phyloP scores from a whole-genome alignment of 2,797 vertebrate genomes.

The Melanotaenia maccullochi region DNA sequence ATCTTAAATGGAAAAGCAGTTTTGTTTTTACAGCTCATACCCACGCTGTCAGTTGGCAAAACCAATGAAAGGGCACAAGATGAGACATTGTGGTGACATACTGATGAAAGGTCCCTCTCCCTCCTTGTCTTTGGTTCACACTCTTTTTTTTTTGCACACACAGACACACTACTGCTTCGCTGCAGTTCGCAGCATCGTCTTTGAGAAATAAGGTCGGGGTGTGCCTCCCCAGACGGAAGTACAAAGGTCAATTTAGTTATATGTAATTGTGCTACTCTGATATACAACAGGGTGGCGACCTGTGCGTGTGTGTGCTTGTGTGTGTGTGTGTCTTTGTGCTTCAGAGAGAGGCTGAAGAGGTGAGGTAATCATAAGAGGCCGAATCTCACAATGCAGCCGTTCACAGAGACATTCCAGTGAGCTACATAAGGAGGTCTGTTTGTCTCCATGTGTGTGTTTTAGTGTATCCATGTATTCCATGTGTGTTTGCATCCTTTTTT shows the following conservation, averaged over 20 bases:
- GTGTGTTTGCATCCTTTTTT: conserved; percentile 23
- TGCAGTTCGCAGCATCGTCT: conserved; percentile 43
- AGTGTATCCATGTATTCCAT: conserved; percentile 42
- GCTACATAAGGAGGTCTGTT: conserved; percentile 72
- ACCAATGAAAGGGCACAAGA: conserved; percentile 39
- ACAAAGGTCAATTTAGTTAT: conserved; percentile 76
- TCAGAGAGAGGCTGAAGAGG: conserved; percentile 69
- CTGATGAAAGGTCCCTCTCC: conserved; percentile 57
- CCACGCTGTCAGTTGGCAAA: conserved; percentile 54
- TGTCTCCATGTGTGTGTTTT: conserved; percentile 43
- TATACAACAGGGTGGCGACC: conserved; percentile 64
- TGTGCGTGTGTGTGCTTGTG: conserved; percentile 20
- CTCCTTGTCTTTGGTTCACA: conserved; percentile 35
- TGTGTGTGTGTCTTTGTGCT: conserved; percentile 20
- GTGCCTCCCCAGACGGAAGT: conserved; percentile 60
- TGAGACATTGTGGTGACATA: conserved; percentile 54
- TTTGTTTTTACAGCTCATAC: conserved; percentile 18
- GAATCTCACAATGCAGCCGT: conserved; percentile 73
- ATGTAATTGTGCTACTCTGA: conserved; percentile 62
- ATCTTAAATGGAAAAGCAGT: too few species aligned
- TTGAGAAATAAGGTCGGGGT: conserved; percentile 75
- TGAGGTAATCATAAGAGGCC: conserved; percentile 78
- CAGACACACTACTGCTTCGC: conserved; percentile 38
- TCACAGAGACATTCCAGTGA: conserved; percentile 72
- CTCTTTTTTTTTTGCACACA: conserved; percentile 21